Evolutionary conservation across 2,113 vertebrate genomes (phyloP).

Genomic region (Fukomys damarensis): DNA sequence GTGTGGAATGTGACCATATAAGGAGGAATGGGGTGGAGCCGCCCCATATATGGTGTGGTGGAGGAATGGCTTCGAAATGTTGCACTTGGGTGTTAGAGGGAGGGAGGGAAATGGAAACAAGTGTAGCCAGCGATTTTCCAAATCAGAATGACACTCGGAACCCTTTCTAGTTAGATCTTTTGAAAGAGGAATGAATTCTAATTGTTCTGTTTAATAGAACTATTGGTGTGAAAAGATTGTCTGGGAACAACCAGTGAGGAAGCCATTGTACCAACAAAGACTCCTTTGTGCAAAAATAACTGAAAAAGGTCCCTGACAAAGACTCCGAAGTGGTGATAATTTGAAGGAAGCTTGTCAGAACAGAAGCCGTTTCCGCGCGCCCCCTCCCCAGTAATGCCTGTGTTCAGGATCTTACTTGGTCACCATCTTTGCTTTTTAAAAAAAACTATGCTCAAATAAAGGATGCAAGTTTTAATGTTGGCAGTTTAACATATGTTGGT

Average conservation of each 20-base stretch:
- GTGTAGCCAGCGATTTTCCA: slow-evolving; percentile 25
- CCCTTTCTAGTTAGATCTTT: slow-evolving; percentile 49
- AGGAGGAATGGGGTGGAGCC: slow-evolving; percentile 69
- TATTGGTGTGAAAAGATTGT: slow-evolving; percentile 56
- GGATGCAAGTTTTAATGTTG: slow-evolving; percentile 9
- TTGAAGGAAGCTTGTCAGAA: not conserved
- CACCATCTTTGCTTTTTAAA: not conserved
- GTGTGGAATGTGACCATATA: slow-evolving; percentile 77
- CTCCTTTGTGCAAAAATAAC: slow-evolving; percentile 69
- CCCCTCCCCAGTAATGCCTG: not conserved
- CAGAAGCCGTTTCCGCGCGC: slow-evolving; percentile 41
- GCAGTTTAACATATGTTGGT: not conserved
- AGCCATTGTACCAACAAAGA: slow-evolving; percentile 46
- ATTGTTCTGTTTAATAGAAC: slow-evolving; percentile 17
- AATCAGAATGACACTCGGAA: not conserved
- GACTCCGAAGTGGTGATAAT: slow-evolving; percentile 32
- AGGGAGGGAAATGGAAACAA: slow-evolving; percentile 44
- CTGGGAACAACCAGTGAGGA: slow-evolving; percentile 51
- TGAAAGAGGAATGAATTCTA: slow-evolving; percentile 62
- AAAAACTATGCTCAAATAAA: slow-evolving; percentile 12
- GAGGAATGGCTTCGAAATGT: slow-evolving; percentile 48
- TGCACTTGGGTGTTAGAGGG: not conserved
- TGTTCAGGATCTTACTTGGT: not conserved
- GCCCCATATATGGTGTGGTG: slow-evolving; percentile 16
- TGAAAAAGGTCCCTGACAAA: slow-evolving; percentile 45